Conservation (phyloP, 2,888 invertebrate genomes). For the Elysia crispata region DNA sequence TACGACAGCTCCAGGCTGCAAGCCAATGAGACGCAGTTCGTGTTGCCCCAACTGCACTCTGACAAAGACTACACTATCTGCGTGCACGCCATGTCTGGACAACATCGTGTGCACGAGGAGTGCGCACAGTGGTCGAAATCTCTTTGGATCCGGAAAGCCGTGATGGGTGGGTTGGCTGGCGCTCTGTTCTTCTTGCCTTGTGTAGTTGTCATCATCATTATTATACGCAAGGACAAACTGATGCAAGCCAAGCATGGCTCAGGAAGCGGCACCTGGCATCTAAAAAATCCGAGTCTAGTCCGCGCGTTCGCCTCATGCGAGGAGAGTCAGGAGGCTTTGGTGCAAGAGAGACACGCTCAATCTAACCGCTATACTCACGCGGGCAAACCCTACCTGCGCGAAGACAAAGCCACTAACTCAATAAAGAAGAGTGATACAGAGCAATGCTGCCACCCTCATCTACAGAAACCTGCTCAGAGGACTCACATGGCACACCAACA, state of each 20-base stretch:
- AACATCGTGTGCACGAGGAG: not conserved
- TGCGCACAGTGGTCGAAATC: constrained; percentile 38
- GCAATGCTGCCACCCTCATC: too few species aligned
- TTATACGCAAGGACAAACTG: constrained; percentile 50
- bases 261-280: too few species aligned
- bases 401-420: too few species aligned
- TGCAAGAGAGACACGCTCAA: too few species aligned
- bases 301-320: too few species aligned
- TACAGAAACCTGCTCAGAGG: too few species aligned
- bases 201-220: constrained; percentile 50
- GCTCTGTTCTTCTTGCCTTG: constrained; percentile 60
- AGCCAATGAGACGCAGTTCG: constrained; percentile 37
- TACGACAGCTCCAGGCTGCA: constrained; percentile 50
- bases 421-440: too few species aligned
- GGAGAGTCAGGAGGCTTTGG: too few species aligned
- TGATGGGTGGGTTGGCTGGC: constrained; percentile 62
- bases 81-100: constrained; percentile 41
- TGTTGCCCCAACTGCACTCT: constrained; percentile 40
- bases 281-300: too few species aligned
- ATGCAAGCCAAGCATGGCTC: not conserved
- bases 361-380: too few species aligned
- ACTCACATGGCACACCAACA: too few species aligned
- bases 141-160: constrained; percentile 31
- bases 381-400: too few species aligned
- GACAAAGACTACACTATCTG: constrained; percentile 53